Evolutionary conservation across 2,888 invertebrate species (phyloP), one percentile per base, ranked within the genome.

Genomic region (Dasysyrphus tricinctus): DNA sequence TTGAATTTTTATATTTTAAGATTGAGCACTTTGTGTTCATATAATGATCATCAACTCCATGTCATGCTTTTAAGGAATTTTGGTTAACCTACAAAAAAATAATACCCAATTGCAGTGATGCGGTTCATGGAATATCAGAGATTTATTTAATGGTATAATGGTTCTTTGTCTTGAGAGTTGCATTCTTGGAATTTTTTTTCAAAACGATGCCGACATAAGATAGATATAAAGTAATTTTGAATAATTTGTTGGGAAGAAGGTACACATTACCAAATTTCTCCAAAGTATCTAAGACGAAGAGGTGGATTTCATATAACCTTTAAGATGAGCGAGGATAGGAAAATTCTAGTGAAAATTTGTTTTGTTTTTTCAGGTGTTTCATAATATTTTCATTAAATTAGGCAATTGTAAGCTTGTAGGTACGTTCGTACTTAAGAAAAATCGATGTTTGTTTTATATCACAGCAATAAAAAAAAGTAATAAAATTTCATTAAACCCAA

Each of bases 11-110:
- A 3, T 59, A 39, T 37, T 59, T 59, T 29, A 29, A 14, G 29
- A 54, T 14, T 54, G 7, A 7, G 29, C 54, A 54, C 29, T 29
- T 54, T 54, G 54, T 54, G 11, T 24, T 51, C 1, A 8, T 54
- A n/a, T n/a, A 54, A 54, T 54, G 54, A 54, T 54, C 54, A 54
- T 54, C n/a, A 29, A 54, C 54, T 29, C 11, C 7, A n/a, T 51
- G 3, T 6, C 24, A 7, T 51, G 24, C 7, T 6, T 51, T 12
- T 7, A 14, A 32, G 29, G 54, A 54, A 29, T 54, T 54, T 32
- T 8, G 29, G 54, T 32, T n/a, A 24, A 54, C 14, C 29, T 54
- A 51, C 1, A 8, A 8, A 8, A n/a, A n/a, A 8, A 54, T 14
- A 8, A 54, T 8, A 24, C 12, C 51, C 12, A 5, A 32, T 2